These are phyloP conservation scores for Pilophorus perplexus DNA, from an alignment of 2,888 invertebrate species.

Conservation along the genomic window DNA sequence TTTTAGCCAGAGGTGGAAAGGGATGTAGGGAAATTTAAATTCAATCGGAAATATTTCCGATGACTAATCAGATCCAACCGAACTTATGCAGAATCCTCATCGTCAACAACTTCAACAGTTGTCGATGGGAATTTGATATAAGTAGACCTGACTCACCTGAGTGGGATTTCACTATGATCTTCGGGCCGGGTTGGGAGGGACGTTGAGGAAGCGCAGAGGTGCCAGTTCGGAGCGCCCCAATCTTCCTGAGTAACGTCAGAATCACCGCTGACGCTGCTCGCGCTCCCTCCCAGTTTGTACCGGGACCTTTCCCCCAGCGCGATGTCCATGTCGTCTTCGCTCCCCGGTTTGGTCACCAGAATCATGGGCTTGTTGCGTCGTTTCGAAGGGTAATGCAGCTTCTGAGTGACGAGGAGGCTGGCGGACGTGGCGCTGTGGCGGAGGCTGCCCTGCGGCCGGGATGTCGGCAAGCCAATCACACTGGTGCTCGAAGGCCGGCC, in stretches of 20 bases:
- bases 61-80: too few relatives aligned
- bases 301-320: neutral
- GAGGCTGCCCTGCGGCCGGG: conserved; percentile 42
- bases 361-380: conserved; percentile 38
- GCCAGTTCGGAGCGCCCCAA: conserved; percentile 36
- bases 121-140: too few relatives aligned
- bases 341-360: conserved; percentile 42
- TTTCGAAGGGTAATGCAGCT: neutral
- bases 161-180: too few relatives aligned
- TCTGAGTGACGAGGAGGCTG: conserved; percentile 33
- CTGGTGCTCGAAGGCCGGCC: conserved; percentile 56
- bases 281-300: conserved; percentile 38
- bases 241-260: conserved; percentile 45
- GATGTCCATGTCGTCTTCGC: conserved; percentile 16
- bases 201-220: conserved; percentile 41
- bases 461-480: conserved; percentile 31
- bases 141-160: too few relatives aligned
- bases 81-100: too few relatives aligned
- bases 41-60: too few relatives aligned
- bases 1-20: too few relatives aligned
- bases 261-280: conserved; percentile 40
- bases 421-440: conserved; percentile 52
- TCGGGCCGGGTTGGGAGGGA: too few relatives aligned
- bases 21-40: too few relatives aligned
- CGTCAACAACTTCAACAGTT: too few relatives aligned